Evolutionary conservation across 2,113 vertebrate genomes (phyloP).

Genomic region (Saguinus midas): DNA sequence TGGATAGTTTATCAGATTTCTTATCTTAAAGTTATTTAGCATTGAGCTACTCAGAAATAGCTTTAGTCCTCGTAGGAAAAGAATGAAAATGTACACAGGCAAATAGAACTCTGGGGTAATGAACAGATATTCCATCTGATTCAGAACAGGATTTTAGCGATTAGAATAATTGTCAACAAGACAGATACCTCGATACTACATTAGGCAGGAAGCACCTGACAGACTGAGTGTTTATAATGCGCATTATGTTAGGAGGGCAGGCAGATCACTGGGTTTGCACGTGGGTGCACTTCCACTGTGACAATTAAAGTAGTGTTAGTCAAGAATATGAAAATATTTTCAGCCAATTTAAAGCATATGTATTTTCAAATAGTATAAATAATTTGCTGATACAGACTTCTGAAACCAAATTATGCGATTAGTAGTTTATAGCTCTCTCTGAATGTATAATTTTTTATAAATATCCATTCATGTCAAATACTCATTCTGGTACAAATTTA

Average conservation of each 20-base stretch:
- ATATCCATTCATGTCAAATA: not conserved
- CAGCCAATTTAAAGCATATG: not conserved
- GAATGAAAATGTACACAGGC: not conserved
- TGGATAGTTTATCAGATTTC: constrained; percentile 11
- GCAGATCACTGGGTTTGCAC: not conserved
- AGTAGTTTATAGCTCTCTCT: not conserved
- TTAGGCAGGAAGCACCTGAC: not conserved
- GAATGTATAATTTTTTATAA: not conserved
- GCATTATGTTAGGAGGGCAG: not conserved
- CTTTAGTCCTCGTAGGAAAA: constrained; percentile 39
- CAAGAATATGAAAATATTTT: not conserved
- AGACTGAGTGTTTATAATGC: not conserved
- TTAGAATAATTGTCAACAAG: not conserved
- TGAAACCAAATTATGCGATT: not conserved
- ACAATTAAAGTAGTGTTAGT: not conserved
- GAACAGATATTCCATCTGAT: constrained; percentile 29
- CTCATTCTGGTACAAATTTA: not conserved
- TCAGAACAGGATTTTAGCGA: constrained; percentile 31
- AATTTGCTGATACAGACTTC: not conserved
- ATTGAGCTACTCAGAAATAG: constrained; percentile 40
- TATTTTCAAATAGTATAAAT: not conserved
- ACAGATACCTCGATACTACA: not conserved
- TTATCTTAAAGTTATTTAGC: constrained; percentile 47
- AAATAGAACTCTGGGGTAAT: not conserved
- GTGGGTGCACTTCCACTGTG: not conserved